phyloP scores from a whole-genome alignment of 30 jellyfish, hydroid and myxozoan species.

The Rhopilema esculentum region DNA sequence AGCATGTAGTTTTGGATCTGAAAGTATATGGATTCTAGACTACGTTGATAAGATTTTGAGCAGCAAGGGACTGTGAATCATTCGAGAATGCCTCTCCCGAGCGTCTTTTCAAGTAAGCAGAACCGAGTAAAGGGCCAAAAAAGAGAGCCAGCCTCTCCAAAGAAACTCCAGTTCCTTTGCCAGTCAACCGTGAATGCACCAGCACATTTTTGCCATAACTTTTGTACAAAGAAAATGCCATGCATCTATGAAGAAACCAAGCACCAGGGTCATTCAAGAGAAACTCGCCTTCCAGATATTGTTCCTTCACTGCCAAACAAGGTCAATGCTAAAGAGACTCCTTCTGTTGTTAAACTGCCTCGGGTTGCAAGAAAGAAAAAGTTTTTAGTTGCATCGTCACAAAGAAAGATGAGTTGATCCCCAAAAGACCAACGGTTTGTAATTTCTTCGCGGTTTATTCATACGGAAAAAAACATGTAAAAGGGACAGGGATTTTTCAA shows the following conservation, averaged over 20 bases:
- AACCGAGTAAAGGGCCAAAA: neutral
- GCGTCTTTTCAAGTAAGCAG: conserved; percentile 10
- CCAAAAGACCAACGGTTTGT: neutral
- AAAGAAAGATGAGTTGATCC: neutral
- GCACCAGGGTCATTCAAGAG: neutral
- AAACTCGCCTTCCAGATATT: conserved; percentile 29
- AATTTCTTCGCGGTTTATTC: neutral
- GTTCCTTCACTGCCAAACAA: neutral
- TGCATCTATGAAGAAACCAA: neutral
- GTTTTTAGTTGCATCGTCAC: conserved; percentile 21
- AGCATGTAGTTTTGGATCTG: neutral
- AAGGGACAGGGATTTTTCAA: no score
- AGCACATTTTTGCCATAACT: neutral
- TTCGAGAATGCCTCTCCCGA: conserved; percentile 2
- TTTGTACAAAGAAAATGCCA: no score
- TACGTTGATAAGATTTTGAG: neutral
- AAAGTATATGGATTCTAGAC: neutral
- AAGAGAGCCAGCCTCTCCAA: neutral
- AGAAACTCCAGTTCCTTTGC: neutral
- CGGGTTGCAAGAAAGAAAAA: conserved; percentile 15
- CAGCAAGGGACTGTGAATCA: neutral
- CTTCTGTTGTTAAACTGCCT: conserved; percentile 19
- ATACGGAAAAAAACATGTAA: neutral
- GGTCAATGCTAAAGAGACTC: neutral
- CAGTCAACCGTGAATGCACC: neutral